Evolutionary conservation across 2,888 invertebrate genomes (phyloP), one percentile per base, ranked within the genome.

Genomic region (Clepsis dumicolana): DNA sequence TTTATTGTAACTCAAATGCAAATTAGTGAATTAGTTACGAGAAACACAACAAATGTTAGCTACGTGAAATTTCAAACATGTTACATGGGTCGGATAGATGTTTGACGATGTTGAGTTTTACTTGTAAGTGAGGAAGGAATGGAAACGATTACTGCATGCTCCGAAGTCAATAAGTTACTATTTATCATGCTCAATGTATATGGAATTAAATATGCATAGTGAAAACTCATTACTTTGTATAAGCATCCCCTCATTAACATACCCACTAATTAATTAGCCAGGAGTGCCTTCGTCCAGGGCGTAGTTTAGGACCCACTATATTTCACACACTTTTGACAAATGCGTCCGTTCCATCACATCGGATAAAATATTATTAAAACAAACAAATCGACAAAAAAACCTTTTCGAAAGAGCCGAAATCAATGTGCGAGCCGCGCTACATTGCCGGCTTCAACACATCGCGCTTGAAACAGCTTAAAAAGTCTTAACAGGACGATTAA

Each of bases 341-440:
- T 93, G 93, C 85, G 87, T 83, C 84, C 92, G 85, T 83, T 93
- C 93, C 92, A 91, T 93, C 93, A 93, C 87, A 86, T 81, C 88
- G 82, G 90, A 92, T 93, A 92, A 93, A 92, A 92, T 93, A 93
- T 93, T 93, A 91, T 90, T 93, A 92, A 93, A 93, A 93, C 93
- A 93, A 93, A 93, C 92, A 93, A 92, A 91, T 85, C 87, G 84
- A 92, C 87, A 91, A 92, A 93, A 93, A 93, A 90, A 80, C 84
- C 89, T 90, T 90, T 90, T 89, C 87, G 89, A 89, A 90, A 90
- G 90, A 90, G 89, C 91, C 93, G 91, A 93, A 93, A 93, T 93
- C 93, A 93, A 93, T 93, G 93, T 90, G 91, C 91, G 87, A 89
- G 90, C 86, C 85, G 77, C 82, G 85, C 86, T 90, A 86, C 88